Evolutionary conservation across 2,888 invertebrate species (phyloP).

Genomic region (Drosophila colorata): DNA sequence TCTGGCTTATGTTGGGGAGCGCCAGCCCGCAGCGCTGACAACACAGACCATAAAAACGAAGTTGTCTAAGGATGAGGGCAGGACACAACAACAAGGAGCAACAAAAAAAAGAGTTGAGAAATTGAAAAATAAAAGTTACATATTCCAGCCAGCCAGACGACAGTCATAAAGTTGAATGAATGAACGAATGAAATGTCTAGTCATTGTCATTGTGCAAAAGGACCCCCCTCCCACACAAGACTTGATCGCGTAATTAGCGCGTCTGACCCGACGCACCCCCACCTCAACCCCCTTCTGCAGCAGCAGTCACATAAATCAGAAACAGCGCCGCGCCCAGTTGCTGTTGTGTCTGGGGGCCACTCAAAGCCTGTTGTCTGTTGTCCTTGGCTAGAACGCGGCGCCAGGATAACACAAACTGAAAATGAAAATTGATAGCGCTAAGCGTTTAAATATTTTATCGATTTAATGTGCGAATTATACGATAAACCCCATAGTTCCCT

Average conservation of each 20-base stretch:
- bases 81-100: slow-evolving; percentile 8
- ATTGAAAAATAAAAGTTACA: slow-evolving; percentile 83
- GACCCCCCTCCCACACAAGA: slow-evolving; percentile 23
- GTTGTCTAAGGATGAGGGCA: slow-evolving; percentile 16
- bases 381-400: slow-evolving; percentile 32
- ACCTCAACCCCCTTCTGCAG: neutral
- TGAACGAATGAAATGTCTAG: slow-evolving; percentile 73
- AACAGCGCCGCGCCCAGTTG: slow-evolving; percentile 27
- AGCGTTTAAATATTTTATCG: slow-evolving; percentile 74
- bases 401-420: slow-evolving; percentile 60
- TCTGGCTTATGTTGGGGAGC: slow-evolving; percentile 29
- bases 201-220: slow-evolving; percentile 37
- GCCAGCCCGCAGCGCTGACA: slow-evolving; percentile 21
- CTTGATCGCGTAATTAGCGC: slow-evolving; percentile 77
- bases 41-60: slow-evolving; percentile 46
- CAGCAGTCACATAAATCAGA: slow-evolving; percentile 58
- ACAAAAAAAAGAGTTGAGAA: slow-evolving; percentile 58
- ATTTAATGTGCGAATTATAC: slow-evolving; percentile 62
- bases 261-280: slow-evolving; percentile 60
- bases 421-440: slow-evolving; percentile 76
- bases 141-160: slow-evolving; percentile 28
- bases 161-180: slow-evolving; percentile 76
- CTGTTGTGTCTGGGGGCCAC: slow-evolving; percentile 40
- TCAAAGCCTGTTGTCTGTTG: slow-evolving; percentile 27
- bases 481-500: slow-evolving; percentile 7